phyloP scores from a whole-genome alignment of 2,797 vertebrate species.

The Macropodus opercularis region DNA sequence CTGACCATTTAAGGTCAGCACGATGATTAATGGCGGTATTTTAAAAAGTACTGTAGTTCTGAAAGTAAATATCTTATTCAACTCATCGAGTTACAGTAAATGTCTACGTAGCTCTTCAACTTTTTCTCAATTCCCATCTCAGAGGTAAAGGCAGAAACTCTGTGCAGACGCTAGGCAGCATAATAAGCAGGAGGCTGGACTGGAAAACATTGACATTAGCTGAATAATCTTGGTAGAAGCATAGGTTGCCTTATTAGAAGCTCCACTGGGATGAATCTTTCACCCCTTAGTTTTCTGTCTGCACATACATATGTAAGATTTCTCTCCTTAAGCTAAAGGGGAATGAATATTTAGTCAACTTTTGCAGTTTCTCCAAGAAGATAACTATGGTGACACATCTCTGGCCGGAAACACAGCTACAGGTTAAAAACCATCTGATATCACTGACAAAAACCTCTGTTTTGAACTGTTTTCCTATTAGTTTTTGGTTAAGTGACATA shows the following conservation, averaged over 20 bases:
- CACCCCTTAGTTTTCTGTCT: constrained; percentile 12
- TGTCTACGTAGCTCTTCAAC: not conserved
- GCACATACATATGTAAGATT: not conserved
- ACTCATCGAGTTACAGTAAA: not conserved
- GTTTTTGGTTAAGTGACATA: too few relatives aligned
- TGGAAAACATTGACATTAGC: constrained; percentile 24
- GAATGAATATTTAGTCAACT: constrained; percentile 9
- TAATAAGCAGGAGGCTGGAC: not conserved
- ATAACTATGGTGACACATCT: not conserved
- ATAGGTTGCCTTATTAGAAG: constrained; percentile 4
- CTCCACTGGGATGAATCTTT: constrained; percentile 10
- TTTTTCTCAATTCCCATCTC: not conserved
- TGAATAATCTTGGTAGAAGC: constrained; percentile 17
- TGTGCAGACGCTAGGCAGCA: constrained; percentile 2
- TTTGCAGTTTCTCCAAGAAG: not conserved
- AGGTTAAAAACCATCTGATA: too few relatives aligned
- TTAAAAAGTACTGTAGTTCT: too few relatives aligned
- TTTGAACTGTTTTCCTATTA: too few relatives aligned
- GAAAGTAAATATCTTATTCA: too few relatives aligned
- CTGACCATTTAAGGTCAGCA: too few relatives aligned
- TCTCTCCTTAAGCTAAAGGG: constrained; percentile 2
- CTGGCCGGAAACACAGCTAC: too few relatives aligned
- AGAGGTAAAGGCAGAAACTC: constrained; percentile 7
- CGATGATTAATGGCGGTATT: too few relatives aligned
- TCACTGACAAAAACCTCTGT: too few relatives aligned